Conservation (phyloP, 2,797 vertebrate genomes). For the Anas flavirostris region DNA sequence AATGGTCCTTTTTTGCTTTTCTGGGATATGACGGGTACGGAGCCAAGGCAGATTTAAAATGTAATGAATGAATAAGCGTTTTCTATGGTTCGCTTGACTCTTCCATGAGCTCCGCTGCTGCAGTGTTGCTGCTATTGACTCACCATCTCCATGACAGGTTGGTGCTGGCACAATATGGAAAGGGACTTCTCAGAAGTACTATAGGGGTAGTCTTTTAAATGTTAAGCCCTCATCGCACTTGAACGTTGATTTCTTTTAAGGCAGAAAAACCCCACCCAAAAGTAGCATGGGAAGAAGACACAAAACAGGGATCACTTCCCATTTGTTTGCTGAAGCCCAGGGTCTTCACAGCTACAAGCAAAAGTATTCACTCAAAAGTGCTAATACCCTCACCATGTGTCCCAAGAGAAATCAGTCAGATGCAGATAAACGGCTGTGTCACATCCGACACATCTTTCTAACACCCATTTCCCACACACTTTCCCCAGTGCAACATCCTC, state of each 20-base stretch:
- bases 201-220: constrained; percentile 9
- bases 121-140: not conserved
- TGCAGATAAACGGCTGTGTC: not conserved
- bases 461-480: not conserved
- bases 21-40: constrained; percentile 62
- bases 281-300: not conserved
- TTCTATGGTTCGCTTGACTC: constrained; percentile 26
- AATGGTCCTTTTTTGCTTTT: constrained; percentile 69
- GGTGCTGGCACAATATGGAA: not conserved
- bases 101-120: not conserved
- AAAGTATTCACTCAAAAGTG: constrained; percentile 18
- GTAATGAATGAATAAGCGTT: constrained; percentile 60
- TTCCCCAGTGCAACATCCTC: not conserved
- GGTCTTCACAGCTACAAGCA: constrained; percentile 38
- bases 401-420: not conserved
- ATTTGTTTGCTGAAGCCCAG: constrained; percentile 31
- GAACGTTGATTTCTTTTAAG: not conserved
- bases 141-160: not conserved
- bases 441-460: not conserved
- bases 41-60: constrained; percentile 65
- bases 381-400: constrained; percentile 24
- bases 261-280: not conserved
- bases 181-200: not conserved
- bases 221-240: constrained; percentile 20
- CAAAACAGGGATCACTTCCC: not conserved